A percentile compares a stretch with the other conserved stretches of the same genome.
Conservation (phyloP, 2,113 vertebrate genomes). For the Epinephelus fuscoguttatus region DNA sequence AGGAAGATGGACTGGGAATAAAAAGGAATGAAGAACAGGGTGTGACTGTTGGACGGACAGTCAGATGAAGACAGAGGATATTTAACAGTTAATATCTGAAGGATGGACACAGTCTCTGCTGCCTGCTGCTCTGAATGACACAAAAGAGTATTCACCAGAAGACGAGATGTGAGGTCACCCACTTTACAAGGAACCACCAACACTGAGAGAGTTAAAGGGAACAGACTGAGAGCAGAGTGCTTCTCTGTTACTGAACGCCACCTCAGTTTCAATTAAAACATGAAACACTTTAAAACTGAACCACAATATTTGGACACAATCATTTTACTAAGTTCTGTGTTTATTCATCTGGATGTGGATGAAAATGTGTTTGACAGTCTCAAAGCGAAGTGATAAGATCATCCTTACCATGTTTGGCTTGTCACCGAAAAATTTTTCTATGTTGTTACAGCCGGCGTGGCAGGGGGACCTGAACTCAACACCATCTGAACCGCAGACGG, state of each 20-base stretch:
- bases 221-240: neutral
- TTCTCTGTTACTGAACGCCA: no score
- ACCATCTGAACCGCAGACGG: conserved; percentile 85
- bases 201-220: no score
- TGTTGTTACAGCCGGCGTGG: conserved; percentile 82
- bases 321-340: no score
- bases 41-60: no score
- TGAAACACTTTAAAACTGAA: no score
- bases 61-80: neutral
- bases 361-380: no score
- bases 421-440: fast-evolving
- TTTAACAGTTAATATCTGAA: neutral
- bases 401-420: conserved; percentile 54
- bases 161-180: neutral
- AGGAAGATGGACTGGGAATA: neutral
- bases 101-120: no score
- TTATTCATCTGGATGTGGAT: no score
- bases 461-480: conserved; percentile 90
- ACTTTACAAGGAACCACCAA: neutral
- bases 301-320: no score
- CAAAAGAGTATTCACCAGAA: neutral
- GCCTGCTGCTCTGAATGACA: no score
- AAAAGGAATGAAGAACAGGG: neutral
- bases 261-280: no score
- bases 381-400: fast-evolving